phyloP scores from a whole-genome alignment of 2,113 vertebrate genomes.

The Eretmochelys imbricata region DNA sequence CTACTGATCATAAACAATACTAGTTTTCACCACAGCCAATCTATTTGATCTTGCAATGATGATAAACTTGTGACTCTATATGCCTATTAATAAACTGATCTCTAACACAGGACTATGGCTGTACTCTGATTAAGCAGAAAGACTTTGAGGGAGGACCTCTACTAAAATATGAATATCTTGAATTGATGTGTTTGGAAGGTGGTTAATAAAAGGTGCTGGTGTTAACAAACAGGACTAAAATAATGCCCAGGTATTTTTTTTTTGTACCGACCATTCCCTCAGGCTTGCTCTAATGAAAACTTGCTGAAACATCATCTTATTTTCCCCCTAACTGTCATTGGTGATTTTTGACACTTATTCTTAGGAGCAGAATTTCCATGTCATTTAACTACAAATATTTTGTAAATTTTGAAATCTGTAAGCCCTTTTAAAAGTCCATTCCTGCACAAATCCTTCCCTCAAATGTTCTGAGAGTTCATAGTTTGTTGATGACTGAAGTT shows the following conservation, averaged over 20 bases:
- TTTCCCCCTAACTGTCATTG: neutral
- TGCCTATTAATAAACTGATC: neutral
- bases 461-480: neutral
- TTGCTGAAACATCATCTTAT: neutral
- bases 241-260: neutral
- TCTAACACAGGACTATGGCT: neutral
- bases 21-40: neutral
- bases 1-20: neutral
- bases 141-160: neutral
- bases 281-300: neutral
- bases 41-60: neutral
- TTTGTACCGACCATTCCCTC: neutral
- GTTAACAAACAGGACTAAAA: neutral
- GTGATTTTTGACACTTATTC: neutral
- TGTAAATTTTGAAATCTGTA: neutral
- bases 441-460: neutral
- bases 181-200: neutral
- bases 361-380: neutral
- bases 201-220: neutral
- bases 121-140: neutral
- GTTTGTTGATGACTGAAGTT: neutral
- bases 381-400: neutral
- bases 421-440: neutral
- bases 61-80: neutral
- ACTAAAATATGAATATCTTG: neutral